Conservation (phyloP, 2,113 vertebrate species). For the Prietella phreatophila region DNA sequence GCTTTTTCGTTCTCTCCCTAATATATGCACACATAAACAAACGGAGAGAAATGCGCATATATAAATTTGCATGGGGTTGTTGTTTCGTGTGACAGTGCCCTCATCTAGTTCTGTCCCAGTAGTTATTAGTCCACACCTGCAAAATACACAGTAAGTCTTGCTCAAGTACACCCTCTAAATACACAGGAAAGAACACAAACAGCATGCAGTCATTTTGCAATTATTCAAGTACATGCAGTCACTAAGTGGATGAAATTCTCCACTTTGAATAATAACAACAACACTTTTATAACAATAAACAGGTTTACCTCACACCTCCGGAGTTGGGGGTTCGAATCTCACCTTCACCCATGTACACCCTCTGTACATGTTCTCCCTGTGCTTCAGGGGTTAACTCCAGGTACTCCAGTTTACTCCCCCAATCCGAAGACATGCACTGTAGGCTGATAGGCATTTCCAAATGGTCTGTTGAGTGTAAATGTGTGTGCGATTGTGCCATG, state of each 20-base stretch:
- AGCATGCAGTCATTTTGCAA: slow-evolving; percentile 4
- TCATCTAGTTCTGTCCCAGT: not conserved
- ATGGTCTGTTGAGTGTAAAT: too few relatives aligned
- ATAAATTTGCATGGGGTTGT: not conserved
- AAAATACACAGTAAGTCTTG: slow-evolving; percentile 43
- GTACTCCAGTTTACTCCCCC: too few relatives aligned
- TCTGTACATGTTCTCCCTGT: too few relatives aligned
- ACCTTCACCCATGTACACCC: too few relatives aligned
- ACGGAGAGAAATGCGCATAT: not conserved
- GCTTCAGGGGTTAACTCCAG: too few relatives aligned
- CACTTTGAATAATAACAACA: too few relatives aligned
- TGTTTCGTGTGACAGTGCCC: not conserved
- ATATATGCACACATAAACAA: not conserved
- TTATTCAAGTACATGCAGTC: not conserved
- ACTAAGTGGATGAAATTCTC: not conserved
- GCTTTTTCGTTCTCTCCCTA: not conserved
- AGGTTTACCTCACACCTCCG: too few relatives aligned
- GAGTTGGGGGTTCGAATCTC: too few relatives aligned
- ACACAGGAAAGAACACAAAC: slow-evolving; percentile 9
- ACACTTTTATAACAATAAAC: too few relatives aligned
- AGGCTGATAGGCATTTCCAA: too few relatives aligned
- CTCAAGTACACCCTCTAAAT: slow-evolving; percentile 40
- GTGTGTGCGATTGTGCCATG: too few relatives aligned
- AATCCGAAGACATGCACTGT: too few relatives aligned
- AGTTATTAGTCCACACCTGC: slow-evolving; percentile 41